phyloP scores from a whole-genome alignment of 2,113 vertebrate species.

The Seriola rivoliana region DNA sequence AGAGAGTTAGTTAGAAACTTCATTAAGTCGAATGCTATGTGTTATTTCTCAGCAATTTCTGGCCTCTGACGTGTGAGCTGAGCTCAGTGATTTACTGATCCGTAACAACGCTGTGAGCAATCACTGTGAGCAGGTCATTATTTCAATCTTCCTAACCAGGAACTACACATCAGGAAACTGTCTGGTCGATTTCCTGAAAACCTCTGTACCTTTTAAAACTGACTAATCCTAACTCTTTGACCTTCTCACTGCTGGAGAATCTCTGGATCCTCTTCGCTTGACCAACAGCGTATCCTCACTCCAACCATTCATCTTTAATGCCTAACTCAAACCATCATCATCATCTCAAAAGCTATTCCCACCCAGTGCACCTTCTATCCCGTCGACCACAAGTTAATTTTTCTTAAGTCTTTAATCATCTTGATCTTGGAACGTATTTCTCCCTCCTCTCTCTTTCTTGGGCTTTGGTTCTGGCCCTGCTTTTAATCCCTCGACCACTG shows the following conservation, averaged over 20 bases:
- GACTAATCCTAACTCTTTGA: neutral
- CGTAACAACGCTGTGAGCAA: neutral
- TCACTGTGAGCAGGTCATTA: neutral
- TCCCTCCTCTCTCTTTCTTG: too few relatives aligned
- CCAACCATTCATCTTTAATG: neutral
- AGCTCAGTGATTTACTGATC: constrained; percentile 5
- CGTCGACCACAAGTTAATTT: too few relatives aligned
- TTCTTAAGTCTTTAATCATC: too few relatives aligned
- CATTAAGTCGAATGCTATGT: constrained; percentile 6
- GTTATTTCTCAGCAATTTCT: neutral
- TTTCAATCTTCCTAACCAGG: neutral
- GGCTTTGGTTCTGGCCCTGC: too few relatives aligned
- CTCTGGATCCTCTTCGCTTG: neutral
- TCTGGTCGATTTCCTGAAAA: neutral
- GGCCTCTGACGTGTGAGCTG: neutral
- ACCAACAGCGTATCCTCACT: neutral
- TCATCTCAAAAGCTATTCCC: neutral
- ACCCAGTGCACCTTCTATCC: too few relatives aligned
- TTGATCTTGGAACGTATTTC: too few relatives aligned
- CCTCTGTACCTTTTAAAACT: neutral
- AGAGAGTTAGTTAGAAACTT: constrained; percentile 7
- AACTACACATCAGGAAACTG: neutral
- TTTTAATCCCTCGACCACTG: too few relatives aligned
- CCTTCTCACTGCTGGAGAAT: neutral
- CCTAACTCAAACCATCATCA: too few relatives aligned